A percentile compares a stretch with the other conserved stretches of the same genome.
Evolutionary conservation across 1,140 invertebrate species (phyloP).

Genomic region (Drusus annulatus): DNA sequence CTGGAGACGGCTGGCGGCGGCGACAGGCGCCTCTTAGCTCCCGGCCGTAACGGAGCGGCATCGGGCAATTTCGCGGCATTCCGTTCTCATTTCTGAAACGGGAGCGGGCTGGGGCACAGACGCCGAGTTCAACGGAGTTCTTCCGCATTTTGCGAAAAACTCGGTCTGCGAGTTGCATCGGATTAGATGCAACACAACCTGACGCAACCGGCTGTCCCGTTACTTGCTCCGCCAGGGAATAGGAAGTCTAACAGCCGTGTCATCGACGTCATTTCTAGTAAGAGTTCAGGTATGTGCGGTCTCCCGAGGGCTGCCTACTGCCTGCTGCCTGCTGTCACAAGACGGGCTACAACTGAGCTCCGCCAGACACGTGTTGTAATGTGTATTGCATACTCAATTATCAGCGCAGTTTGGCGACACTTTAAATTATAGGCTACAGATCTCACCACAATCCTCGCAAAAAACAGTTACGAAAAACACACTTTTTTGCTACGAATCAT

Average conservation of each 20-base stretch:
- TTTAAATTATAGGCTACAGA: slow-evolving; percentile 1
- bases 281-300: slow-evolving; percentile 23
- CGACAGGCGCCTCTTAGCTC: background rate
- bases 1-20: background rate
- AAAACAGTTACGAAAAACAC: background rate
- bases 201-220: slow-evolving; percentile 49
- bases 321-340: background rate
- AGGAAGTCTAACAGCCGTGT: slow-evolving; percentile 3
- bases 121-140: slow-evolving; percentile 47
- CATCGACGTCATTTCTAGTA: slow-evolving; percentile 38
- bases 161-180: slow-evolving; percentile 39
- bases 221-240: slow-evolving; percentile 36
- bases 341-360: background rate
- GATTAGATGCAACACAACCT: slow-evolving; percentile 41
- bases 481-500: background rate
- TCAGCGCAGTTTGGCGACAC: slow-evolving; percentile 6
- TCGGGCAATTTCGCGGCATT: slow-evolving; percentile 43
- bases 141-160: slow-evolving; percentile 54
- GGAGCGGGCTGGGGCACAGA: slow-evolving; percentile 37
- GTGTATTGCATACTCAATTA: background rate
- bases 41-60: slow-evolving; percentile 48
- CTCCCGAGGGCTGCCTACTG: background rate
- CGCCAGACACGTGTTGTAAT: slow-evolving; percentile 22
- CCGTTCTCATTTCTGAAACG: slow-evolving; percentile 53
- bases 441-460: background rate